Evolutionary conservation across 2,113 vertebrate genomes (phyloP).

Genomic region (Syrmaticus mikado): DNA sequence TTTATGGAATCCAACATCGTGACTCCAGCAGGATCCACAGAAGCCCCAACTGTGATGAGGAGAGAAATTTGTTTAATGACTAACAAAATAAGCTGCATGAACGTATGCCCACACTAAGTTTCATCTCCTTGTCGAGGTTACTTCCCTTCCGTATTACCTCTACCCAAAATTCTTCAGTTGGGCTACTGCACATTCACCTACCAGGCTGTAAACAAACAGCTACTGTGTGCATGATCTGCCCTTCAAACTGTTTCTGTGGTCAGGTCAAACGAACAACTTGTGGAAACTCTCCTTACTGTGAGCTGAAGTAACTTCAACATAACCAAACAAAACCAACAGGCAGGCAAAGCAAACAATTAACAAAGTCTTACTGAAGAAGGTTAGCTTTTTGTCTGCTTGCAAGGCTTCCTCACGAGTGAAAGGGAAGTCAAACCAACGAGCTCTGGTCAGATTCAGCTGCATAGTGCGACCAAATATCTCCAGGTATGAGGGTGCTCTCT

Average conservation of each 20-base stretch:
- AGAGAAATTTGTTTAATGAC: not conserved
- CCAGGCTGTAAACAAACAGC: not conserved
- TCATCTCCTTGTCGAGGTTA: not conserved
- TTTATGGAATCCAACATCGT: conserved; percentile 99
- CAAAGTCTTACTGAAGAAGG: conserved; percentile 90
- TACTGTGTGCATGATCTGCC: rapidly evolving
- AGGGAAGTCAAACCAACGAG: conserved; percentile 98
- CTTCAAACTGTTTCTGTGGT: not conserved
- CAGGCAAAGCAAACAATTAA: not conserved
- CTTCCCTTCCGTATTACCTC: not conserved
- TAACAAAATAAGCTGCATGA: not conserved
- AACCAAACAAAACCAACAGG: not conserved
- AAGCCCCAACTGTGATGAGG: conserved; percentile 88
- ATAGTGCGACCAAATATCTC: conserved; percentile 98
- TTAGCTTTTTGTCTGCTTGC: conserved; percentile 97
- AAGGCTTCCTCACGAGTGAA: conserved; percentile 97
- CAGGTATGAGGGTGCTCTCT: conserved; percentile 92
- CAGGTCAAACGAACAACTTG: rapidly evolving
- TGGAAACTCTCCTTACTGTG: not conserved
- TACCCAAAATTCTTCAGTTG: not conserved
- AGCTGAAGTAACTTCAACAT: not conserved
- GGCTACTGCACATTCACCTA: not conserved
- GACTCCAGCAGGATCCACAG: conserved; percentile 96
- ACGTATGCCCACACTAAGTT: not conserved
- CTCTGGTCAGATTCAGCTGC: conserved; percentile 96